Evolutionary conservation across 1,140 invertebrate species (phyloP).

Genomic region (Mizuhopecten yessoensis): DNA sequence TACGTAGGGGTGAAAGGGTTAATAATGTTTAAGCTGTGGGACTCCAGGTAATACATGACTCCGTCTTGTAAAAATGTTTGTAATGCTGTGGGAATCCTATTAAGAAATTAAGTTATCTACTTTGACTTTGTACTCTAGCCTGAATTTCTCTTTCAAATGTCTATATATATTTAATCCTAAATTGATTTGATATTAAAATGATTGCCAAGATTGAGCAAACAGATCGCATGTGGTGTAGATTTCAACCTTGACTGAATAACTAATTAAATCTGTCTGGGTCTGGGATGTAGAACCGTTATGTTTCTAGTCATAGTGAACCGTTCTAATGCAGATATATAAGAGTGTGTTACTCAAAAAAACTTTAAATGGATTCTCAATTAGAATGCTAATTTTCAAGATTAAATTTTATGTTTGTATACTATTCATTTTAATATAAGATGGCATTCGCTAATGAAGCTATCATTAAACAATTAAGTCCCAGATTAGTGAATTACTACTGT

Average conservation of each 20-base stretch:
- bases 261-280: neutral
- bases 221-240: neutral
- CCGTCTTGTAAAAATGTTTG: no score
- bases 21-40: no score
- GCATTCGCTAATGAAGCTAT: neutral
- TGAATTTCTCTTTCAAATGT: neutral
- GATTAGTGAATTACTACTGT: no score
- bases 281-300: neutral
- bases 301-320: neutral
- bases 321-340: neutral
- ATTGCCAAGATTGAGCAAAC: neutral
- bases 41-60: no score
- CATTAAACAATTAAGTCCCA: no score
- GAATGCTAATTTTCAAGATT: neutral
- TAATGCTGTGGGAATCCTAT: neutral
- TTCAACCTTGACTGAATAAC: neutral
- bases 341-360: neutral
- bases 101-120: neutral
- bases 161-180: slow-evolving; percentile 15
- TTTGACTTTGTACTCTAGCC: neutral
- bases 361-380: neutral
- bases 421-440: neutral
- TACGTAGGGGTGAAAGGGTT: no score
- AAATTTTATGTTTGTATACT: neutral
- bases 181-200: neutral